Base-by-base conservation (phyloP, 2,888 invertebrate genomes). In the Mactromeris polynyma region DNA sequence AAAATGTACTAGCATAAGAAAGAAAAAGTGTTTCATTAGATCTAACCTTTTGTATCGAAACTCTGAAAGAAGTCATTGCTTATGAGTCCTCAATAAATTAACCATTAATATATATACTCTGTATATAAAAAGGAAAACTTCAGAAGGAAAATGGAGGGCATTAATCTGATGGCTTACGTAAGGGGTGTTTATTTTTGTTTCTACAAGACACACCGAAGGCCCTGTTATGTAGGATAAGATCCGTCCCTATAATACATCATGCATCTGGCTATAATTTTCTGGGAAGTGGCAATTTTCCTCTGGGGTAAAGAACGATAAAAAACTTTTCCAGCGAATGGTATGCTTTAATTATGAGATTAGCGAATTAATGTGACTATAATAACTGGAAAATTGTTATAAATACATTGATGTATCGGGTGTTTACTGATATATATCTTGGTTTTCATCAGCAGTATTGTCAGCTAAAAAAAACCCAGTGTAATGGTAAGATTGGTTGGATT, bases 311-410 rank as follows among this genome's bases (percentile, higher is more conserved):
- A 64, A 64, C 58, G 11, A 64, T n/a, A 64, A 64, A 46, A 46
- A 1, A 3, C 26, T n/a, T 64, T 26, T 4, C 2, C 26, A 26
- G 26, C 58, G 26, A 64, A 64, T 26, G 11, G 26, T 64, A 64
- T 26, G n/a, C 58, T 26, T 51, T 51, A n/a, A n/a, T n/a, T n/a
- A 51, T 51, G n/a, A n/a, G 26, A 64, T 64, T 64, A 26, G 58
- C n/a, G 26, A 21, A 26, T n/a, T 64, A 64, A n/a, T 64, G n/a
- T 64, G 58, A 9, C 58, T 64, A 26, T 64, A 64, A 64, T 64
- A n/a, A 64, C n/a, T 21, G n/a, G 58, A 64, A 64, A 26, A 64
- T 64, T 64, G 58, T 64, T 64, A 64, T 64, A 64, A 64, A 7
- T 26, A 64, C 26, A 4, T 64, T 26, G 58, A 64, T 64, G 26